phyloP scores from a whole-genome alignment of 2,888 invertebrate genomes.

The Scaptomyza tumidula region DNA sequence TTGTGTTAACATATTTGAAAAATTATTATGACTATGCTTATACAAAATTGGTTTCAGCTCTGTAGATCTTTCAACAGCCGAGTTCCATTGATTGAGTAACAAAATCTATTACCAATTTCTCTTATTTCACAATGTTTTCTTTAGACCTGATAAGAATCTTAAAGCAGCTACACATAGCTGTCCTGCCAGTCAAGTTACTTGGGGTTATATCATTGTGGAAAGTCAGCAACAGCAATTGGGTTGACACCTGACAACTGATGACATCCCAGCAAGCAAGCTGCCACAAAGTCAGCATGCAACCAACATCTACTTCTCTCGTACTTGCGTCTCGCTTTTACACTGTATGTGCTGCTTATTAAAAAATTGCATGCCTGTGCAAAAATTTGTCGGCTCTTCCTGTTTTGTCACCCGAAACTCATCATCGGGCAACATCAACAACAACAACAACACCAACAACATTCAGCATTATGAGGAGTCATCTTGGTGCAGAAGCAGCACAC shows the following conservation, averaged over 20 bases:
- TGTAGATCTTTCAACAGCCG: not conserved
- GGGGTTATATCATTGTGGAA: constrained; percentile 10
- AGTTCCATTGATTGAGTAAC: not conserved
- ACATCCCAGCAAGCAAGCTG: constrained; percentile 6
- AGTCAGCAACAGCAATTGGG: constrained; percentile 6
- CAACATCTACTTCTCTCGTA: not conserved
- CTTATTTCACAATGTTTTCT: not conserved
- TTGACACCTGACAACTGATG: constrained; percentile 7
- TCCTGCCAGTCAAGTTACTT: constrained; percentile 4
- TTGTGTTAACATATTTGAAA: too few species aligned
- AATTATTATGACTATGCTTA: too few species aligned
- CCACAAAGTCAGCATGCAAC: constrained; percentile 1
- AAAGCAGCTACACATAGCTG: not conserved
- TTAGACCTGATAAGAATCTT: not conserved
- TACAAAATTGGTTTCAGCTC: not conserved
- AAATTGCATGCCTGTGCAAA: constrained; percentile 80
- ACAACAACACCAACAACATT: constrained; percentile 58
- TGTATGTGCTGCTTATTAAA: constrained; percentile 45
- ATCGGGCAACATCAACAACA: constrained; percentile 66
- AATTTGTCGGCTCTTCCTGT: constrained; percentile 75
- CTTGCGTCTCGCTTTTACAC: not conserved
- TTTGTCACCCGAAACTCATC: constrained; percentile 77
- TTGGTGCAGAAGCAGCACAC: constrained; percentile 31
- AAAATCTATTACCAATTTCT: not conserved
- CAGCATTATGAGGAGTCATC: constrained; percentile 54